Evolutionary conservation across 2,797 vertebrate genomes (phyloP).

Genomic region (Steatocranus sp.): DNA sequence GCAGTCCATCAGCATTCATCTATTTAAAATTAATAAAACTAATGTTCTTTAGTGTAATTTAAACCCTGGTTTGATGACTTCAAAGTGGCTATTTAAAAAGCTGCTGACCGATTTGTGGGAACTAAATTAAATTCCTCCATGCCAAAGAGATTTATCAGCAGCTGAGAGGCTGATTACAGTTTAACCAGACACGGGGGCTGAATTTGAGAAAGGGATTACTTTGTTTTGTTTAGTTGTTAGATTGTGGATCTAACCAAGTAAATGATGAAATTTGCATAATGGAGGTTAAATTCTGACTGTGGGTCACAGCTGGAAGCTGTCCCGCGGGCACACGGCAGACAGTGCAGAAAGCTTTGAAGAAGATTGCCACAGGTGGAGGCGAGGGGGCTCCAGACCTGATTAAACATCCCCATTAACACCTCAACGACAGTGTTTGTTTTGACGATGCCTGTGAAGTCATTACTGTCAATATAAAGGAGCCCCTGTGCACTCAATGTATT

Average conservation of each 20-base stretch:
- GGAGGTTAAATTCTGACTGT: neutral
- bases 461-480: slow-evolving; percentile 38
- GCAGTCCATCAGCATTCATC: neutral
- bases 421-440: slow-evolving; percentile 57
- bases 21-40: neutral
- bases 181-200: neutral
- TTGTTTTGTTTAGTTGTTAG: neutral
- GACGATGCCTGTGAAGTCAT: slow-evolving; percentile 37
- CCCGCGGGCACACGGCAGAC: neutral
- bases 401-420: slow-evolving; percentile 51
- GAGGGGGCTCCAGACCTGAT: slow-evolving; percentile 10
- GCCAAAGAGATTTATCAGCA: neutral
- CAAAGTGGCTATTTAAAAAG: neutral
- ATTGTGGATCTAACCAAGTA: neutral
- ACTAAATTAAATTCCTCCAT: neutral
- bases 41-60: neutral
- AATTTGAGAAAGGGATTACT: neutral
- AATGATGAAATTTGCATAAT: neutral
- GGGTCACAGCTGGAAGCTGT: neutral
- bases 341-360: neutral
- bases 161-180: neutral
- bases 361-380: slow-evolving; percentile 11
- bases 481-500: neutral
- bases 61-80: neutral
- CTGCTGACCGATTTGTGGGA: neutral